Percentiles rank a stretch among this genome's conserved stretches.
phyloP scores from a whole-genome alignment of 2,113 vertebrate genomes.

The Athene noctua region DNA sequence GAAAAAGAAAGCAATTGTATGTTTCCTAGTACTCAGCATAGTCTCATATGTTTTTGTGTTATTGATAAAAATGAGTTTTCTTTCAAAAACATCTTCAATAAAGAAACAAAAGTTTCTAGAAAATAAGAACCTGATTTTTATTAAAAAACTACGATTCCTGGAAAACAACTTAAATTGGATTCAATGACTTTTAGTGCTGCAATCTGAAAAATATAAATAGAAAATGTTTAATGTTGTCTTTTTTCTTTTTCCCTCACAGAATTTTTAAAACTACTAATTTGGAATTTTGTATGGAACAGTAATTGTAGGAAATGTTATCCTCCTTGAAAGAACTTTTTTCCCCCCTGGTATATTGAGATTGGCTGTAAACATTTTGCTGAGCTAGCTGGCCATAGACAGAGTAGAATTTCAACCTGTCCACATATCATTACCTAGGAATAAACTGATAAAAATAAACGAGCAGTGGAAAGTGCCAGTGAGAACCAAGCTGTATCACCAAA shows the following conservation, averaged over 20 bases:
- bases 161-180: neutral
- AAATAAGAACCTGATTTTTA: neutral
- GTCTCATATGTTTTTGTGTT: neutral
- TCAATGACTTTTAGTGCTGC: neutral
- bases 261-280: neutral
- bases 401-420: neutral
- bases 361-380: neutral
- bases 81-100: neutral
- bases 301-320: neutral
- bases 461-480: neutral
- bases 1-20: neutral
- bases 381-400: neutral
- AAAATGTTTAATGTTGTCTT: neutral
- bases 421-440: neutral
- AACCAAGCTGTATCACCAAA: neutral
- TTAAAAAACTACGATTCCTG: neutral
- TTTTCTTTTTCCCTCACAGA: rapidly evolving
- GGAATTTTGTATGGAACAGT: neutral
- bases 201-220: neutral
- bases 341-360: rapidly evolving
- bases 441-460: neutral
- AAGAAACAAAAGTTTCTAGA: neutral
- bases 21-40: neutral
- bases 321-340: neutral
- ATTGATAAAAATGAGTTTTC: neutral